Conservation (phyloP, 2,113 vertebrate species). For the Oxygymnocypris stewartii region DNA sequence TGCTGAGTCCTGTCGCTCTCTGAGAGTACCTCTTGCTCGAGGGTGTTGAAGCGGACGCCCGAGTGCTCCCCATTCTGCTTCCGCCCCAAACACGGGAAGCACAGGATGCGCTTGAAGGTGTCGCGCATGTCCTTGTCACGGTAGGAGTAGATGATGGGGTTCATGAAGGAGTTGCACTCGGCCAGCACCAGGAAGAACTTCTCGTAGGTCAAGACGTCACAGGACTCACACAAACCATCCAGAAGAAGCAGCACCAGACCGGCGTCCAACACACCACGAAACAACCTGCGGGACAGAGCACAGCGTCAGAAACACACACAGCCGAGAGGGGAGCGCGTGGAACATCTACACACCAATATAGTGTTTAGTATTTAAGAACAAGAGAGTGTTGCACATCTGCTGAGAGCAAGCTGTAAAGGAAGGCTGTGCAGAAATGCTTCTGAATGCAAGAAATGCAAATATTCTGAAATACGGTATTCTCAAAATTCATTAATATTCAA, state of each 20-base stretch:
- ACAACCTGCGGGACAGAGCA: slow-evolving; percentile 60
- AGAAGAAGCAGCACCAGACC: slow-evolving; percentile 83
- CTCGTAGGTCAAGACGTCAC: slow-evolving; percentile 66
- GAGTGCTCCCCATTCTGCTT: slow-evolving; percentile 27
- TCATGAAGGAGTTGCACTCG: slow-evolving; percentile 76
- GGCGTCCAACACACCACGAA: slow-evolving; percentile 88
- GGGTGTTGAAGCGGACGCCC: slow-evolving; percentile 66
- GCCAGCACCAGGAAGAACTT: slow-evolving; percentile 78
- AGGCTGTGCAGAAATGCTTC: too few relatives aligned
- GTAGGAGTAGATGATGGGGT: slow-evolving; percentile 79
- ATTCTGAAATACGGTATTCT: too few relatives aligned
- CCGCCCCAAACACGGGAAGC: slow-evolving; percentile 55
- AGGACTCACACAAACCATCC: slow-evolving; percentile 66
- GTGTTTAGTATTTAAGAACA: too few relatives aligned
- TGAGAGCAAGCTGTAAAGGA: too few relatives aligned
- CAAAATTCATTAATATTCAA: too few relatives aligned
- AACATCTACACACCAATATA: too few relatives aligned
- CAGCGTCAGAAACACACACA: too few relatives aligned
- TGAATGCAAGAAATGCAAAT: too few relatives aligned
- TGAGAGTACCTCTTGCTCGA: slow-evolving; percentile 75
- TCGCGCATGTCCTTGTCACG: slow-evolving; percentile 74
- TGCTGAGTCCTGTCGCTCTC: slow-evolving; percentile 62
- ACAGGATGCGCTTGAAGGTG: slow-evolving; percentile 73
- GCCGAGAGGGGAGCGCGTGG: too few relatives aligned
- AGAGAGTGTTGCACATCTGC: too few relatives aligned